Evolutionary conservation across 2,797 vertebrate genomes (phyloP), one percentile per base, ranked within the genome.

Genomic region (Dendrocincla fuliginosa): DNA sequence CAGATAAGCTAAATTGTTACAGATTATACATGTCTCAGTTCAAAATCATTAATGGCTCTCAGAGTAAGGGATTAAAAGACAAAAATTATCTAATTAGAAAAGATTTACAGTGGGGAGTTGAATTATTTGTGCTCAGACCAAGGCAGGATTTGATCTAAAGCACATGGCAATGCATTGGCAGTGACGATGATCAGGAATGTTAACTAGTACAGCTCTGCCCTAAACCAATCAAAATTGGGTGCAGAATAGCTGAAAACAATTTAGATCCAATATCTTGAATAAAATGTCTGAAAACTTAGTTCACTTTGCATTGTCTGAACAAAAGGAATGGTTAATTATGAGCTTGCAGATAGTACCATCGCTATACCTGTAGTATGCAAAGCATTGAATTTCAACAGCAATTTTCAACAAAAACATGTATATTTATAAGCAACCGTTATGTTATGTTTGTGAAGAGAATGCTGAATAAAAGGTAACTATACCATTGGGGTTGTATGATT

Each of bases 11-110:
- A 95, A 97, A 95, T 94, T 94, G 94, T 93, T 97, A 94, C 89
- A 96, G 96, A 93, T 94, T 96, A 97, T 84, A 93, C 42, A 82
- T 10, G 52, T 96, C 87, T 93, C 56, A 89, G 75, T 88, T 91
- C 78, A 86, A 97, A 97, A 97, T 94, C 84, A 84, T 92, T 97
- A 97, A 94, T 68, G 92, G 35, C 5, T 96, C 89, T 95, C 53
- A 88, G 77, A 90, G 47, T 76, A 75, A 83, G 74, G 96, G 73
- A 95, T 84, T 97, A 88, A 95, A 96, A 81, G 79, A 92, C 95
- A 96, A 95, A 97, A 97, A 96, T 84, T 85, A 87, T 90, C 83
- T 96, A 85, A 95, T 96, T 97, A 95, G 87, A 77, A 95, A 96
- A 39, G 79, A 97, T 97, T 97, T 97, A 68, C 87, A 91, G 76